phyloP scores from a whole-genome alignment of 2,113 vertebrate species.

The Symphodus melops region DNA sequence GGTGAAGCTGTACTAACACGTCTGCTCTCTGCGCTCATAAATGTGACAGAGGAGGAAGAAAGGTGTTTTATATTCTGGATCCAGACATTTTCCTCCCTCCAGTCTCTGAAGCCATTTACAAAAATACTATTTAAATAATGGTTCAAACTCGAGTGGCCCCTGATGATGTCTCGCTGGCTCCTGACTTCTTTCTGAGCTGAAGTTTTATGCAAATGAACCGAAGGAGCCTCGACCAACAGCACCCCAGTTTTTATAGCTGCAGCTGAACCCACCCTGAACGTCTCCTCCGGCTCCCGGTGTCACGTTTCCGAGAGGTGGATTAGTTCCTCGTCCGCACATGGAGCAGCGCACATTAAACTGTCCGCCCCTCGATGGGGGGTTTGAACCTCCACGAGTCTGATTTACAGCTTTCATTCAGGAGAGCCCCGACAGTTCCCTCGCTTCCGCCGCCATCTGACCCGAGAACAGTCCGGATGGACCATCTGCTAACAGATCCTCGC shows the following conservation, averaged over 20 bases:
- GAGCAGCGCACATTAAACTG: conserved; percentile 78
- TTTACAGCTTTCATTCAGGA: conserved; percentile 74
- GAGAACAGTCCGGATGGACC: conserved; percentile 32
- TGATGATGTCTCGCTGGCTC: conserved; percentile 11
- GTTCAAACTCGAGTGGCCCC: not conserved
- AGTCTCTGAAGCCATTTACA: no score
- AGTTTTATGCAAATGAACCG: conserved; percentile 56
- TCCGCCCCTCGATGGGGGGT: conserved; percentile 70
- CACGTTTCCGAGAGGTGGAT: conserved; percentile 73
- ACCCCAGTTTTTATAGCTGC: conserved; percentile 19
- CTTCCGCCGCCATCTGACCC: conserved; percentile 38
- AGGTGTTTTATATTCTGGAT: no score
- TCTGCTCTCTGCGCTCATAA: no score
- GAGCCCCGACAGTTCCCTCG: conserved; percentile 37
- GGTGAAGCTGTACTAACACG: no score
- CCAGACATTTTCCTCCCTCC: no score
- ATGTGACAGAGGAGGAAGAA: no score
- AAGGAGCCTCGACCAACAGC: conserved; percentile 22
- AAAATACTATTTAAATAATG: no score
- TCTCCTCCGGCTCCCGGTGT: conserved; percentile 56
- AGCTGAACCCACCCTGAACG: conserved; percentile 39
- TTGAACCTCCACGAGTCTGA: conserved; percentile 67
- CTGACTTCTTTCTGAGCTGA: conserved; percentile 43
- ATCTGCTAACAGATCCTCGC: conserved; percentile 58
- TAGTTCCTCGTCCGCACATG: conserved; percentile 63